These are phyloP conservation scores for Baronia brevicornis DNA, from an alignment of 2,888 invertebrate genomes.

Conservation along the genomic window DNA sequence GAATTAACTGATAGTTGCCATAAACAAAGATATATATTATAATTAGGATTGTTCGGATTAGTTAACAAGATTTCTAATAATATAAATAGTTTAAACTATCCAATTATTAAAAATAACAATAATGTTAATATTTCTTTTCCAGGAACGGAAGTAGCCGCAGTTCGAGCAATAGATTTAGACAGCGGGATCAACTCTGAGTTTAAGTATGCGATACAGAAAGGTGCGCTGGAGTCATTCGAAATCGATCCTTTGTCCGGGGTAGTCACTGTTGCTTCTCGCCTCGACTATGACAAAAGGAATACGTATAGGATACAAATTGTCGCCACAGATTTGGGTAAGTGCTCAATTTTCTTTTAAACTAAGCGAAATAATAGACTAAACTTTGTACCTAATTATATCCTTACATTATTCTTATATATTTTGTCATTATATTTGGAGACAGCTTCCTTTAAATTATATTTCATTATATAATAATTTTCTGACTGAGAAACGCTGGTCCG, in stretches of 20 bases:
- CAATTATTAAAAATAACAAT: too few relatives aligned
- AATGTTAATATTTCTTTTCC: conserved; percentile 3
- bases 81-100: conserved; percentile 1
- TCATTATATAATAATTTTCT: too few relatives aligned
- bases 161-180: conserved; percentile 89
- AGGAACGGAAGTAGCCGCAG: conserved; percentile 84
- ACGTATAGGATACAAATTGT: conserved; percentile 87
- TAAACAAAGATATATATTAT: too few relatives aligned
- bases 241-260: conserved; percentile 87
- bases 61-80: not conserved
- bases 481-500: too few relatives aligned
- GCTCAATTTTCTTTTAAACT: too few relatives aligned
- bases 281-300: conserved; percentile 88
- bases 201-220: conserved; percentile 87
- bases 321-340: conserved; percentile 84
- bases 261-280: conserved; percentile 82
- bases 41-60: too few relatives aligned
- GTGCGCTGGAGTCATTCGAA: conserved; percentile 88
- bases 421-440: not conserved
- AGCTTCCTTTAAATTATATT: too few relatives aligned
- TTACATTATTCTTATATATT: too few relatives aligned
- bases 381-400: too few relatives aligned
- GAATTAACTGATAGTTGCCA: too few relatives aligned
- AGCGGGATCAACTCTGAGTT: conserved; percentile 90
- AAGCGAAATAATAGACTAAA: too few relatives aligned